These are phyloP conservation scores for Erannis defoliaria DNA, from an alignment of 2,888 invertebrate species.

Conservation along the genomic window DNA sequence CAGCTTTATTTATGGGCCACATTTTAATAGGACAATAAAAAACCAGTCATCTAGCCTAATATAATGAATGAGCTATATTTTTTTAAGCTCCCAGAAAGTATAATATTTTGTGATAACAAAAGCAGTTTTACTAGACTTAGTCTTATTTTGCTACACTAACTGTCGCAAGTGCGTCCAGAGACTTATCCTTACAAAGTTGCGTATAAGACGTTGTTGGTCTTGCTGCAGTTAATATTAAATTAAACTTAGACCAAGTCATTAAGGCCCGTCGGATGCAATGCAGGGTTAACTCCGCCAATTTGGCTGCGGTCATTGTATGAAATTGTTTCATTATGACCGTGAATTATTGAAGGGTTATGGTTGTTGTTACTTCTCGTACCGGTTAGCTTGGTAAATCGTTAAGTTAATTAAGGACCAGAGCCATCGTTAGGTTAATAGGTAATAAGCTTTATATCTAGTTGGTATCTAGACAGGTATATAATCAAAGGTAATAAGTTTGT, in stretches of 20 bases:
- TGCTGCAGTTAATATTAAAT: constrained; percentile 82
- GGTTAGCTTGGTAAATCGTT: constrained; percentile 13
- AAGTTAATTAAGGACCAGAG: constrained; percentile 1
- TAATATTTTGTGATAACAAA: too few species aligned
- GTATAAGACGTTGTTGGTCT: constrained; percentile 74
- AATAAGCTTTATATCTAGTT: too few species aligned
- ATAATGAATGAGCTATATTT: too few species aligned
- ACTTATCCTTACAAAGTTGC: constrained; percentile 65
- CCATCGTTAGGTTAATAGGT: background rate
- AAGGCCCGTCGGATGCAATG: constrained; percentile 79
- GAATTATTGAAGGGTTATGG: constrained; percentile 37
- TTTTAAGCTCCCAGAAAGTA: too few species aligned
- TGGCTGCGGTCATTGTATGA: constrained; percentile 71
- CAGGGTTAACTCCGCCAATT: constrained; percentile 67
- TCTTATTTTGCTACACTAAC: constrained; percentile 43
- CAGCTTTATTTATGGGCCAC: too few species aligned
- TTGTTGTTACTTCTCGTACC: constrained; percentile 19
- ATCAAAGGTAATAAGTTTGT: too few species aligned
- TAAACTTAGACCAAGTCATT: constrained; percentile 81
- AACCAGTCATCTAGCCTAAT: too few species aligned
- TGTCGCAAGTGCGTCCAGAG: constrained; percentile 47
- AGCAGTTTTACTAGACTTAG: too few species aligned
- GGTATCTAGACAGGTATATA: too few species aligned
- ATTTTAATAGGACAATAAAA: too few species aligned
- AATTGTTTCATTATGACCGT: constrained; percentile 44